Base-by-base conservation (phyloP, 2,113 vertebrate species). In the Xiphophorus couchianus region DNA sequence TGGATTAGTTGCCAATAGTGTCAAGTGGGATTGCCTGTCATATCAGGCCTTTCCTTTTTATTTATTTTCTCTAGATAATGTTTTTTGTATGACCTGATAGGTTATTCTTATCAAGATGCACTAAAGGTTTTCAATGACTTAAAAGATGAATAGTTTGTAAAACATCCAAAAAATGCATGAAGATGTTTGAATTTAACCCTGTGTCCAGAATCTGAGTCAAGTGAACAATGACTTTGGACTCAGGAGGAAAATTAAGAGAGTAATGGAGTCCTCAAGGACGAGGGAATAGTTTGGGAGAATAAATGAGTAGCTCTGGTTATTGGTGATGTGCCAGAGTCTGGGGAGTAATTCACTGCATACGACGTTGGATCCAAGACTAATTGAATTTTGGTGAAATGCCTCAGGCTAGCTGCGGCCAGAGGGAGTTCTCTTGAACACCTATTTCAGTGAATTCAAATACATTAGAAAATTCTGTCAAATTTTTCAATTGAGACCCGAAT, bases 221-320 rank as follows among this genome's bases (percentile, higher is more conserved):
- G 5, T 48, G 44, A 19, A 17, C 17, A 48, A 48, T 1, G 5
- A 7, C 5, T 0, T 48, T 48, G n/a, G 66, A 25, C 0, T 11
- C 44, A 5, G 62, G 73, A 58, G 51, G 66, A 67, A 81, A 81
- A 72, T 48, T 82, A 66, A n/a, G 72, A 62, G 30, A 71, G 71
- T 69, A 61, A 84, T 79, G 48, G 75, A 78, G 74, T 85, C 87
- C 82, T 85, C 31, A 67, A 71, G 84, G 76, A 67, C 63, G 39
- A 9, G 39, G 60, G 58, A 62, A 78, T 72, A 81, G 83, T 76
- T 80, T 81, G 80, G 72, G 65, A 72, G 42, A 77, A 82, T 74
- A 80, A 84, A 69, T 5, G 28, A 69, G 65, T 68, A n/a, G 73
- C 79, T 63, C n/a, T 25, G 6, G 35, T 72, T 60, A 48, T 70